Conservation (phyloP, 2,888 invertebrate genomes). For the Caenorhabditis becei region DNA sequence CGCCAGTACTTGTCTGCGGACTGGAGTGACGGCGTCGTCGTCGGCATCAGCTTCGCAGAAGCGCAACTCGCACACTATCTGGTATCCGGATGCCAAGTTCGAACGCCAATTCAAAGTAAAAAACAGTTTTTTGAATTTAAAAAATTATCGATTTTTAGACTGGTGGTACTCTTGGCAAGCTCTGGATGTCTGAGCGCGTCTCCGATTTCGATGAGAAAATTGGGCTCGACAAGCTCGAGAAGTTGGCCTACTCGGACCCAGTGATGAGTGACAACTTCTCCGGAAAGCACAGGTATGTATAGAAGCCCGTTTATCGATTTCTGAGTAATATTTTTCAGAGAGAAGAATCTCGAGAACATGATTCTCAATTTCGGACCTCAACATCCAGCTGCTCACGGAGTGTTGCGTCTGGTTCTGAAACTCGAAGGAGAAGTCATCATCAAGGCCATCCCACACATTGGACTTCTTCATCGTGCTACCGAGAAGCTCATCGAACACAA, state of each 20-base stretch:
- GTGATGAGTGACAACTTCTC: slow-evolving; percentile 71
- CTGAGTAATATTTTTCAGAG: slow-evolving; percentile 82
- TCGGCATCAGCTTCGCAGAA: slow-evolving; percentile 55
- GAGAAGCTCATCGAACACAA: slow-evolving; percentile 99
- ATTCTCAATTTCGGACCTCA: slow-evolving; percentile 93
- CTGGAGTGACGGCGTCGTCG: slow-evolving; percentile 34
- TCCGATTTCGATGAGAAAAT: slow-evolving; percentile 71
- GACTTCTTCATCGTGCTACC: slow-evolving; percentile 95
- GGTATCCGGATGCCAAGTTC: slow-evolving; percentile 81
- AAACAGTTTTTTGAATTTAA: neutral
- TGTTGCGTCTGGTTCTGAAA: slow-evolving; percentile 90
- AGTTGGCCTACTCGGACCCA: slow-evolving; percentile 70
- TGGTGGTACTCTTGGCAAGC: slow-evolving; percentile 72
- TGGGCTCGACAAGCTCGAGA: slow-evolving; percentile 74
- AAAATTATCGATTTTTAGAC: slow-evolving; percentile 58
- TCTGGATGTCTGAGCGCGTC: slow-evolving; percentile 69
- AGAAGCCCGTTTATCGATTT: neutral
- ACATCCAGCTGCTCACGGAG: slow-evolving; percentile 96
- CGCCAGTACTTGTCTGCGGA: slow-evolving; percentile 42
- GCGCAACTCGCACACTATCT: slow-evolving; percentile 78
- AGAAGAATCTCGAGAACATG: slow-evolving; percentile 91
- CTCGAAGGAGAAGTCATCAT: slow-evolving; percentile 91
- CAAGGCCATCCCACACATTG: slow-evolving; percentile 96
- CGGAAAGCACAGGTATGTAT: slow-evolving; percentile 75
- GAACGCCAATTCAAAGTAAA: slow-evolving; percentile 78